Conservation (phyloP, 2,113 vertebrate species). For the Acinonyx jubatus region DNA sequence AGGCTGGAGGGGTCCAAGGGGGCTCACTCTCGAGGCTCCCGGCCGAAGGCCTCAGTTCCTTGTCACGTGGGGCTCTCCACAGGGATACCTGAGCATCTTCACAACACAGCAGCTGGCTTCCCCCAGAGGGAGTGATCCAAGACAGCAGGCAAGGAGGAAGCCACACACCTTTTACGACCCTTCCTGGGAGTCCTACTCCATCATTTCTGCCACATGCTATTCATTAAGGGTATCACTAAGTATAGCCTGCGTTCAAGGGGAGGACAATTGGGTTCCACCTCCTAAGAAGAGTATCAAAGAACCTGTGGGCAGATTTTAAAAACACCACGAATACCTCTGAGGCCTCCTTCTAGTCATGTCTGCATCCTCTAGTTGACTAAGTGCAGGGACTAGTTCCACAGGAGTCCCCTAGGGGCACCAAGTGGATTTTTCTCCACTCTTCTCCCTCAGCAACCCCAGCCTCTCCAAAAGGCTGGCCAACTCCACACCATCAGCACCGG, state of each 20-base stretch:
- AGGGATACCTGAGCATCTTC: neutral
- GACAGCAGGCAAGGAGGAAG: neutral
- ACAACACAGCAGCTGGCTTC: neutral
- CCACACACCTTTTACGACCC: fast-evolving
- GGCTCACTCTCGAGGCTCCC: neutral
- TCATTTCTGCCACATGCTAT: neutral
- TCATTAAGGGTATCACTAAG: neutral
- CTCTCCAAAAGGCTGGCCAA: neutral
- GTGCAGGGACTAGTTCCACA: neutral
- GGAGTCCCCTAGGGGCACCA: neutral
- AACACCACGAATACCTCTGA: neutral
- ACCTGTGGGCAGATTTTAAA: neutral
- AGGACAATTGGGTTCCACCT: neutral
- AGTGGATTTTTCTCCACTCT: neutral
- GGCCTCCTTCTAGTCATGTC: neutral
- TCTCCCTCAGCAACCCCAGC: neutral
- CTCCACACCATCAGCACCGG: too few relatives aligned
- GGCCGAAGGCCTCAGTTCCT: neutral
- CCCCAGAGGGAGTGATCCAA: neutral
- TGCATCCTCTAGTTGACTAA: neutral
- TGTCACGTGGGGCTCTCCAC: neutral
- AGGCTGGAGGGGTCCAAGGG: neutral
- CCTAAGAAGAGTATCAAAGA: neutral
- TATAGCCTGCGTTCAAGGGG: neutral
- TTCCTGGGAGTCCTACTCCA: neutral